Evolutionary conservation across 2,113 vertebrate genomes (phyloP).

Genomic region (Nibea albiflora): DNA sequence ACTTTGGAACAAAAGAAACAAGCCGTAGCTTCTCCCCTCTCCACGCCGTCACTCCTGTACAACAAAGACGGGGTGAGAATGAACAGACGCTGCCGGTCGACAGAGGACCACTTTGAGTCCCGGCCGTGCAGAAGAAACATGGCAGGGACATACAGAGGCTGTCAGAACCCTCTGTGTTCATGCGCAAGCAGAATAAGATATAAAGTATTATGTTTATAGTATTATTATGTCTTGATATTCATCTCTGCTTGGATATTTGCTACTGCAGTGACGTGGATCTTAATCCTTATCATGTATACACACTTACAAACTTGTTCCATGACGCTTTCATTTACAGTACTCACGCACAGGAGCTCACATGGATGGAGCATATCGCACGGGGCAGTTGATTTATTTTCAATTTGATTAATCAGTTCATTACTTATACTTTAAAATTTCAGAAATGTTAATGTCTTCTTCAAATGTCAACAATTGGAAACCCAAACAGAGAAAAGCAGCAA

Average conservation of each 20-base stretch:
- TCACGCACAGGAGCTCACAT: not conserved
- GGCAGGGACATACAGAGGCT: conserved; percentile 35
- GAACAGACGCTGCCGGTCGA: conserved; percentile 42
- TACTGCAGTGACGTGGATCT: not conserved
- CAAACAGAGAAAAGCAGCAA: not conserved
- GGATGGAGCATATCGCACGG: not conserved
- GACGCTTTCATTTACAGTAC: not conserved
- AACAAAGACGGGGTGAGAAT: conserved; percentile 59
- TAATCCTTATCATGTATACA: conserved; percentile 3
- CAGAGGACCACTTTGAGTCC: conserved; percentile 39
- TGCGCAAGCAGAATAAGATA: not conserved
- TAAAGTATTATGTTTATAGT: not conserved
- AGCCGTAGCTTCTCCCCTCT: conserved; percentile 48
- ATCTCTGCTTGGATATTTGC: conserved; percentile 11
- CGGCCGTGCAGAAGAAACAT: conserved; percentile 51
- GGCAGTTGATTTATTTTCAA: not conserved
- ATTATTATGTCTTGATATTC: not conserved
- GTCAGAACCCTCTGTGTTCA: conserved; percentile 35
- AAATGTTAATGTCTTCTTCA: not conserved
- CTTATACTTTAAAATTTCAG: not conserved
- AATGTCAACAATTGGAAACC: not conserved
- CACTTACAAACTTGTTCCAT: not conserved
- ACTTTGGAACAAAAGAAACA: conserved; percentile 70
- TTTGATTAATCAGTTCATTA: not conserved
- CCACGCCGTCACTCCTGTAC: conserved; percentile 26